A percentile compares a stretch with the other conserved stretches of the same genome.
These are phyloP conservation scores for Nymphalis polychloros DNA, from an alignment of 2,888 invertebrate species.

Conservation along the genomic window DNA sequence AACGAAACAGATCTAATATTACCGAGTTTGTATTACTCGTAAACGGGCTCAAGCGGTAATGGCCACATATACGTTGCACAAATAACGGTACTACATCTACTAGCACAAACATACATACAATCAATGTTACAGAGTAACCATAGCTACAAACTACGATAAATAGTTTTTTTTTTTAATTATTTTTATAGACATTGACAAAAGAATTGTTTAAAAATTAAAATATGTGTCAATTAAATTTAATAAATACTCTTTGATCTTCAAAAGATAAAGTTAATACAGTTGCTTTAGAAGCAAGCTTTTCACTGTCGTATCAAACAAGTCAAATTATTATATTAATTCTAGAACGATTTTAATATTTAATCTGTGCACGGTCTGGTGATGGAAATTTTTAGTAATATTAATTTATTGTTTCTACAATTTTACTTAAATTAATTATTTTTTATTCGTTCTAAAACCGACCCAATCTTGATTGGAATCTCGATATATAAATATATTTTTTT, in stretches of 20 bases:
- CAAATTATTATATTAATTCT: conserved; percentile 6
- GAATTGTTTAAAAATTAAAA: background rate
- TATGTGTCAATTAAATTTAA: background rate
- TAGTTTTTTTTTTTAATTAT: background rate
- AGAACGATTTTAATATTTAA: background rate
- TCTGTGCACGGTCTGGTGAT: background rate
- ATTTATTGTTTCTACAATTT: background rate
- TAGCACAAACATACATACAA: conserved; percentile 25
- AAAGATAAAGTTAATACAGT: background rate
- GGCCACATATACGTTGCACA: conserved; percentile 22
- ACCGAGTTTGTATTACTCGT: conserved; percentile 1
- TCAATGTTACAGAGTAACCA: conserved; percentile 21
- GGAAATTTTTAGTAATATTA: background rate
- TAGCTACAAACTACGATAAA: conserved; percentile 4
- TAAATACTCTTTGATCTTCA: background rate
- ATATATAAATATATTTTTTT: background rate
- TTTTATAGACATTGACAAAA: background rate
- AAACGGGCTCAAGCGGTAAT: conserved; percentile 11
- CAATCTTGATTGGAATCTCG: background rate
- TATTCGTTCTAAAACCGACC: too few relatives aligned
- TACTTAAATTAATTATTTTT: too few relatives aligned
- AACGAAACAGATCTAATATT: conserved; percentile 16
- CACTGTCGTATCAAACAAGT: conserved; percentile 5
- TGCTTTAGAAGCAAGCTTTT: background rate
- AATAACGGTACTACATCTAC: conserved; percentile 32